phyloP scores from a whole-genome alignment of 2,888 invertebrate species.

The Morinoia aosen region DNA sequence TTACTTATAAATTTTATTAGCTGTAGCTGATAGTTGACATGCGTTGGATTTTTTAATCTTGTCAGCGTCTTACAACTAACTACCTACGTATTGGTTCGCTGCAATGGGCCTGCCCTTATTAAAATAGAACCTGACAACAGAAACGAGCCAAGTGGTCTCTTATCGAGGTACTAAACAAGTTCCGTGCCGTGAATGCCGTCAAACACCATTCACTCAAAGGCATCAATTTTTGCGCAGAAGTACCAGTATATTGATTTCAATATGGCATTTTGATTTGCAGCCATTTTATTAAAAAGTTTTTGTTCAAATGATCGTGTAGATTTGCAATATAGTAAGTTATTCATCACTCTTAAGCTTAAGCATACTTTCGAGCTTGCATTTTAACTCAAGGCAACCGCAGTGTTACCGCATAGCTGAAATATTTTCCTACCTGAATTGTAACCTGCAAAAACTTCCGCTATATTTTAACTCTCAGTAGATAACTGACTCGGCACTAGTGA shows the following conservation, averaged over 20 bases:
- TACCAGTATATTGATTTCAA: too few relatives aligned
- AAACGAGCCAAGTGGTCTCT: too few relatives aligned
- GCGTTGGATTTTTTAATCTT: background rate
- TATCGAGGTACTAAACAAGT: too few relatives aligned
- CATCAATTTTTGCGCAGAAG: too few relatives aligned
- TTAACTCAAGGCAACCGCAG: background rate
- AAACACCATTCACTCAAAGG: too few relatives aligned
- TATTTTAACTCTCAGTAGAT: constrained; percentile 15
- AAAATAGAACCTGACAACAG: too few relatives aligned
- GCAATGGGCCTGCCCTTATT: background rate
- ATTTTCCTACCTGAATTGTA: background rate
- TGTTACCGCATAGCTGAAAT: background rate
- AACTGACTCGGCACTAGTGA: background rate
- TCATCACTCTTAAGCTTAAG: background rate
- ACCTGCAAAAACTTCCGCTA: background rate
- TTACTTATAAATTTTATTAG: background rate
- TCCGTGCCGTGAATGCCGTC: too few relatives aligned
- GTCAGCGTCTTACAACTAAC: background rate
- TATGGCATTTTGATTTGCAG: too few relatives aligned
- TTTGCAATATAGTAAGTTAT: background rate
- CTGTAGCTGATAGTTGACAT: background rate
- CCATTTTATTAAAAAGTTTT: too few relatives aligned
- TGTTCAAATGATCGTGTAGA: background rate
- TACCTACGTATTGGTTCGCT: background rate
- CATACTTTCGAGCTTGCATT: background rate